Conservation (phyloP, 2,113 vertebrate genomes). For the Daboia siamensis region DNA sequence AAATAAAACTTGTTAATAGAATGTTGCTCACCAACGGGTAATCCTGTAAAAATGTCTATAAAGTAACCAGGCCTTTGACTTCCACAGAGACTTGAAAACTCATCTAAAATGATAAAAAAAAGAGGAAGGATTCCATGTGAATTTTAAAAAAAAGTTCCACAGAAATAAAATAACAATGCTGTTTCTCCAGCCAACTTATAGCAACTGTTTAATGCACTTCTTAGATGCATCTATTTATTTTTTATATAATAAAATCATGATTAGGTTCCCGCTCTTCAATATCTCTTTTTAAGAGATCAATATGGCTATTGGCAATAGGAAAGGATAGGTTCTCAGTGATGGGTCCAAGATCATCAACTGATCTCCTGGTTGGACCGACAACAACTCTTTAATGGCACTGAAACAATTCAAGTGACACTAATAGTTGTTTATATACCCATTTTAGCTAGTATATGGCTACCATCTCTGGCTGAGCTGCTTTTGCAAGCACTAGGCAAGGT, state of each 20-base stretch:
- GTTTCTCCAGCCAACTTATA: not conserved
- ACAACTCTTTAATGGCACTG: not conserved
- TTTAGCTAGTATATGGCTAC: not conserved
- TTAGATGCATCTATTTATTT: not conserved
- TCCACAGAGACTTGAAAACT: constrained; percentile 88
- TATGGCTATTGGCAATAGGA: not conserved
- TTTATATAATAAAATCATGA: not conserved
- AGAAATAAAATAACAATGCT: not conserved
- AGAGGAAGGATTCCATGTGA: not conserved
- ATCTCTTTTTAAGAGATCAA: not conserved
- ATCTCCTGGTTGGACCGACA: not conserved
- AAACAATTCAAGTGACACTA: not conserved
- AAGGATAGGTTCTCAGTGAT: not conserved
- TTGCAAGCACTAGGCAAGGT: not conserved
- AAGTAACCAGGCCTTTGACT: constrained; percentile 89
- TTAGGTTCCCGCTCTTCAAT: not conserved
- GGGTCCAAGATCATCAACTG: not conserved
- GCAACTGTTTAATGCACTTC: not conserved
- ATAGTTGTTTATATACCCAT: not conserved
- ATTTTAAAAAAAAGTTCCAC: not conserved
- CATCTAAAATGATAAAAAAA: constrained; percentile 68
- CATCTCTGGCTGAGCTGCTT: not conserved
- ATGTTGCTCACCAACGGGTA: constrained; percentile 82
- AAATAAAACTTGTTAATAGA: constrained; percentile 12
- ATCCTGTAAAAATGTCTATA: constrained; percentile 94